Evolutionary conservation across 2,113 vertebrate genomes (phyloP).

Genomic region (Prolemur simus): DNA sequence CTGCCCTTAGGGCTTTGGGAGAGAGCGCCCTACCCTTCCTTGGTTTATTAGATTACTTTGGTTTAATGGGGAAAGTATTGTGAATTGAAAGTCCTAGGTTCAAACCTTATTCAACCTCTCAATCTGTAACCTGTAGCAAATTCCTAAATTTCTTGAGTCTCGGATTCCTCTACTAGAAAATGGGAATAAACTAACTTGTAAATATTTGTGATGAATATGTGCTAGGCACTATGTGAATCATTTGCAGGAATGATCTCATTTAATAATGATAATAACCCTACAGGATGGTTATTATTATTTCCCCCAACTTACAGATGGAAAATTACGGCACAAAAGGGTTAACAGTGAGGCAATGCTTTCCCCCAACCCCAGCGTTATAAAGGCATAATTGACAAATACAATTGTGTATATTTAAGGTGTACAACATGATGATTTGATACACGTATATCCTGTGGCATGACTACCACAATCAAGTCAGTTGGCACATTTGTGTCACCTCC

Average conservation of each 20-base stretch:
- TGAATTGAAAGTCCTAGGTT: neutral
- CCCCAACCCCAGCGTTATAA: neutral
- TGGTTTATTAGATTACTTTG: neutral
- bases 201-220: neutral
- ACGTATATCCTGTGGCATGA: neutral
- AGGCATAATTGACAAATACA: neutral
- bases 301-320: neutral
- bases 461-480: neutral
- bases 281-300: neutral
- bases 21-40: neutral
- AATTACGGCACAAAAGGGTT: neutral
- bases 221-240: neutral
- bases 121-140: neutral
- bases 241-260: neutral
- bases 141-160: slow-evolving; percentile 1
- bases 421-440: neutral
- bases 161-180: neutral
- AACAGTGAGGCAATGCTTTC: neutral
- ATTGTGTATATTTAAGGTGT: neutral
- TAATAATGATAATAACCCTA: neutral
- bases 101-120: neutral
- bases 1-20: neutral
- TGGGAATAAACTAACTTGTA: neutral
- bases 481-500: neutral
- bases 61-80: neutral